Evolutionary conservation across 2,113 vertebrate genomes (phyloP).

Genomic region (Cichladusa arquata): DNA sequence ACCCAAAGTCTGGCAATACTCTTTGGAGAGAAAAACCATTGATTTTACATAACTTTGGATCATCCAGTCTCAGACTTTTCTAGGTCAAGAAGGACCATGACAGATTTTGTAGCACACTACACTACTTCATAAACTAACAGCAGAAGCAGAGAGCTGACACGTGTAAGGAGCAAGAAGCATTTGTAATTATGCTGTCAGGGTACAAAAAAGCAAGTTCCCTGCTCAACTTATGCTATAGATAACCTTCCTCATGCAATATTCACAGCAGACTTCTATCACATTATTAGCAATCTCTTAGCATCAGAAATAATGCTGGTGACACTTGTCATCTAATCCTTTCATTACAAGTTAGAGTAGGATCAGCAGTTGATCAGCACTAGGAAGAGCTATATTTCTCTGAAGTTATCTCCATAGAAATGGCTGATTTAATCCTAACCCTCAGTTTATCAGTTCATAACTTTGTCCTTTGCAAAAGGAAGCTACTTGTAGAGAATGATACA

Average conservation of each 20-base stretch:
- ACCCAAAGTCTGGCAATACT: not conserved
- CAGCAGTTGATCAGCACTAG: slow-evolving; percentile 11
- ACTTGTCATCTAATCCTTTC: slow-evolving; percentile 31
- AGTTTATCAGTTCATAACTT: slow-evolving; percentile 1
- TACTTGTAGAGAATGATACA: not conserved
- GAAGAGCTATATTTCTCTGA: slow-evolving; percentile 15
- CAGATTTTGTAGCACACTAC: not conserved
- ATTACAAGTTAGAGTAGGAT: slow-evolving; percentile 5
- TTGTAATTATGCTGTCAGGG: not conserved
- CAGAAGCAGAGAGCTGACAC: not conserved
- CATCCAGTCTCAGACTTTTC: not conserved
- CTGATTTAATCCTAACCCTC: slow-evolving; percentile 11
- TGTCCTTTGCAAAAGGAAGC: not conserved
- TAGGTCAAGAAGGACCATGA: not conserved
- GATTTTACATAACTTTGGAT: not conserved
- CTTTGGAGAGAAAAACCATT: not conserved
- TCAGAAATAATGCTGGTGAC: slow-evolving; percentile 31
- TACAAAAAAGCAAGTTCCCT: not conserved
- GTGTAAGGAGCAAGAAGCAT: not conserved
- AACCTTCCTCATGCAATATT: not conserved
- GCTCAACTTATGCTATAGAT: not conserved
- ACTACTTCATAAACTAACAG: not conserved
- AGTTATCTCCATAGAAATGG: not conserved
- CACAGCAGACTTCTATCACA: not conserved
- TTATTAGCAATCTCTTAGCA: slow-evolving; percentile 31